These are phyloP conservation scores for Caenorhabditis zanzibari DNA, from an alignment of 2,888 invertebrate species.

Conservation along the genomic window DNA sequence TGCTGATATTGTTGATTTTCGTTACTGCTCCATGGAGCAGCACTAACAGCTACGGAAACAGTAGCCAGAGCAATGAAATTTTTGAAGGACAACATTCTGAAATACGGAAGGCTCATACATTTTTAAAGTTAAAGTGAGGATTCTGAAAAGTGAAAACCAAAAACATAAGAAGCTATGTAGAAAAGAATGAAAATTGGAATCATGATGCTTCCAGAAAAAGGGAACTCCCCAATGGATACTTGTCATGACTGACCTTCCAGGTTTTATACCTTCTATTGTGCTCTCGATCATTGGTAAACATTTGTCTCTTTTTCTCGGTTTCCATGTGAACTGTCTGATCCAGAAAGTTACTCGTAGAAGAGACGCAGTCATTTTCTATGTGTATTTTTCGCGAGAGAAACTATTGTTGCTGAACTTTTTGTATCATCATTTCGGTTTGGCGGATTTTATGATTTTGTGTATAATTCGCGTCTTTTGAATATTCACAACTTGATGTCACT, in stretches of 20 bases:
- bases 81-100: slow-evolving; percentile 47
- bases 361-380: slow-evolving; percentile 39
- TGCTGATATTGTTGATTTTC: background rate
- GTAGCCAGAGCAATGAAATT: slow-evolving; percentile 8
- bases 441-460: slow-evolving; percentile 28
- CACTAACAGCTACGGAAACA: slow-evolving; percentile 8
- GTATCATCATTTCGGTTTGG: slow-evolving; percentile 33
- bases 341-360: slow-evolving; percentile 32
- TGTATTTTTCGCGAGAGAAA: slow-evolving; percentile 26
- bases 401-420: slow-evolving; percentile 54
- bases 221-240: slow-evolving; percentile 4
- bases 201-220: background rate
- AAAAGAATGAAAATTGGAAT: background rate
- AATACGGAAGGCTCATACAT: background rate
- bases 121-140: no score
- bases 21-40: slow-evolving; percentile 21
- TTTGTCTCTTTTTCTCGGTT: slow-evolving; percentile 20
- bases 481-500: slow-evolving; percentile 23
- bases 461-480: slow-evolving; percentile 25
- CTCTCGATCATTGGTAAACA: slow-evolving; percentile 61
- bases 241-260: background rate
- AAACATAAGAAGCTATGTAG: background rate
- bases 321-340: slow-evolving; percentile 59
- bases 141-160: background rate
- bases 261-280: slow-evolving; percentile 40